Evolutionary conservation across 2,888 invertebrate genomes (phyloP).

Genomic region (Drosophila borealis): DNA sequence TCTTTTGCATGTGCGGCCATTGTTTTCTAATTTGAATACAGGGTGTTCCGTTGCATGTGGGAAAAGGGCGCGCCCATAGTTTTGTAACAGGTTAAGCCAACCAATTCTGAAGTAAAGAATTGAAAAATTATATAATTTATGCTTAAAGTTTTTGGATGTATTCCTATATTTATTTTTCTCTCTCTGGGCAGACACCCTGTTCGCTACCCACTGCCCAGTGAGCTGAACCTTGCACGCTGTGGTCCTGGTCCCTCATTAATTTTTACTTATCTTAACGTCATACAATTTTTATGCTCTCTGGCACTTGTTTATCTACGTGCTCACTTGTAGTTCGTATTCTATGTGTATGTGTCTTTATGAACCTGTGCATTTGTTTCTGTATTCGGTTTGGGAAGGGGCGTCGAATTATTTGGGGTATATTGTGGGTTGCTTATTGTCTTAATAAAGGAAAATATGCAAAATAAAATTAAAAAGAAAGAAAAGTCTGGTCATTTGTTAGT

Average conservation of each 20-base stretch:
- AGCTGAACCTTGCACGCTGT: slow-evolving; percentile 45
- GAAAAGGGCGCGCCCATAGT: too few species aligned
- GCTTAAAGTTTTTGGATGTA: background rate
- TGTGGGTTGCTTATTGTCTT: slow-evolving; percentile 13
- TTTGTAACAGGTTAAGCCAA: background rate
- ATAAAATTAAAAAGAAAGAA: too few species aligned
- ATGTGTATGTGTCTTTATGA: slow-evolving; percentile 29
- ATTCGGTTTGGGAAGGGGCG: slow-evolving; percentile 5
- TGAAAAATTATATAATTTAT: too few species aligned
- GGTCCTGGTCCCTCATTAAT: slow-evolving; percentile 67
- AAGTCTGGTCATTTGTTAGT: too few species aligned
- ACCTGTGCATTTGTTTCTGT: slow-evolving; percentile 20
- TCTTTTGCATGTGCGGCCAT: slow-evolving; percentile 56
- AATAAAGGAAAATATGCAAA: background rate
- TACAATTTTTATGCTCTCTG: slow-evolving; percentile 56
- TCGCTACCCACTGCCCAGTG: slow-evolving; percentile 43
- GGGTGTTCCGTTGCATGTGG: slow-evolving; percentile 45
- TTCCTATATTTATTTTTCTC: background rate
- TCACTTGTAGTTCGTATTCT: slow-evolving; percentile 48
- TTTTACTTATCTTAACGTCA: slow-evolving; percentile 74
- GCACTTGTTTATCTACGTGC: slow-evolving; percentile 69
- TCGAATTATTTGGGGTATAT: background rate
- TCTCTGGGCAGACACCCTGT: slow-evolving; percentile 44
- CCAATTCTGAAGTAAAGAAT: too few species aligned
- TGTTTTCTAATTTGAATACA: slow-evolving; percentile 61